Percentiles rank a stretch among this genome's conserved stretches.
Evolutionary conservation across 92 coral and sea anemone genomes (phyloP).

Genomic region (Pocillopora grandis): DNA sequence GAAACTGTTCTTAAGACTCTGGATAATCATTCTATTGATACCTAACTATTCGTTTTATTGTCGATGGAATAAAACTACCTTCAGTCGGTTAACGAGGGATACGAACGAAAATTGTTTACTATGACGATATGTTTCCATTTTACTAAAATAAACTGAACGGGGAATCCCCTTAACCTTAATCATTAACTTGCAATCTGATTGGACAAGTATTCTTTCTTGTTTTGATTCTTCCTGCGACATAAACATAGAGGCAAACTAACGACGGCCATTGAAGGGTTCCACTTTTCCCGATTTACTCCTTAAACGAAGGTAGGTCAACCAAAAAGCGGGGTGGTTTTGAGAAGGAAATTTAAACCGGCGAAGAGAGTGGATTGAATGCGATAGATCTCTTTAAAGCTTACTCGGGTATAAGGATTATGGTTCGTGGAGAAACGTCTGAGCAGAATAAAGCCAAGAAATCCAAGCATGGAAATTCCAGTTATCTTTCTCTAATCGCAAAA

Average conservation of each 20-base stretch:
- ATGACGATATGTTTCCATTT: background rate
- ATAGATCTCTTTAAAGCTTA: background rate
- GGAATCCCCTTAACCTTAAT: constrained; percentile 3
- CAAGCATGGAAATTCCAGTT: background rate
- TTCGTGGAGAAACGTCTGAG: background rate
- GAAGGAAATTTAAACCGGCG: background rate
- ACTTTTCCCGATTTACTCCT: background rate
- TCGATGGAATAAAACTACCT: no score
- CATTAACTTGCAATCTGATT: background rate
- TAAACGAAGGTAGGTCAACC: background rate
- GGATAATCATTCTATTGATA: no score
- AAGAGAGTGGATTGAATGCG: background rate
- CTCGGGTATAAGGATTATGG: background rate
- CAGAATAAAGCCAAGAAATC: background rate
- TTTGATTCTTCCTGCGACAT: background rate
- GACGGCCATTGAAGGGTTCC: background rate
- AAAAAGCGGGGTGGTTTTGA: background rate
- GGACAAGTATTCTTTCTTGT: background rate
- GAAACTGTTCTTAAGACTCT: no score
- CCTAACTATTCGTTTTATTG: no score
- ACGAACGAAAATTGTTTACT: background rate
- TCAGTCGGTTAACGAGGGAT: background rate
- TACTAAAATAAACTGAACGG: background rate
- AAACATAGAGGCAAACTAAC: background rate
- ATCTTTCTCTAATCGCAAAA: background rate